These are phyloP conservation scores for Trachythela sp. DNA, from an alignment of 64 coral and sea anemone species.

Conservation along the genomic window DNA sequence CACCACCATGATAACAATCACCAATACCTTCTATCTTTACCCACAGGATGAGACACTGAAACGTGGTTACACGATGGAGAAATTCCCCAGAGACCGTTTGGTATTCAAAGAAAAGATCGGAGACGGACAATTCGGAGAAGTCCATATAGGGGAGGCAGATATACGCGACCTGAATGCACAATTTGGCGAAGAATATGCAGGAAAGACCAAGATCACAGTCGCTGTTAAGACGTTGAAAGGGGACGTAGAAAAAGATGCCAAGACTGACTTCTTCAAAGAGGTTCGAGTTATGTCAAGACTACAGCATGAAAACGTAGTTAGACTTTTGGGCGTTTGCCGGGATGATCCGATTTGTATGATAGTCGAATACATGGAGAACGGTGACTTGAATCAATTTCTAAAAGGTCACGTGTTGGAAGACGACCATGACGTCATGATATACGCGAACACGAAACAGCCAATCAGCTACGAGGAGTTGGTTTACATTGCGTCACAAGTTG, in stretches of 20 bases:
- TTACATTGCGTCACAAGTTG: slow-evolving; percentile 84
- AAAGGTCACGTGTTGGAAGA: slow-evolving; percentile 55
- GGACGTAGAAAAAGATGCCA: slow-evolving; percentile 82
- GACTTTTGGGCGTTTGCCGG: slow-evolving; percentile 69
- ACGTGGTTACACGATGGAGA: slow-evolving; percentile 65
- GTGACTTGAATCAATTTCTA: slow-evolving; percentile 88
- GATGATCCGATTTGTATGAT: slow-evolving; percentile 99
- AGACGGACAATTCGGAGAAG: slow-evolving; percentile 94
- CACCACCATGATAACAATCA: too few relatives aligned
- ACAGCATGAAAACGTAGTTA: slow-evolving; percentile 82
- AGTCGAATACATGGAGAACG: slow-evolving; percentile 93
- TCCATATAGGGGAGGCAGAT: slow-evolving; percentile 68
- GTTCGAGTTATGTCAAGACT: slow-evolving; percentile 91
- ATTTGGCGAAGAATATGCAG: slow-evolving; percentile 45
- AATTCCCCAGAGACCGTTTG: slow-evolving; percentile 69
- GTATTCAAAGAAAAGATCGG: slow-evolving; percentile 88
- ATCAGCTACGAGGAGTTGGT: slow-evolving; percentile 59
- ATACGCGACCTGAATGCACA: slow-evolving; percentile 38
- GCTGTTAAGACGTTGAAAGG: slow-evolving; percentile 81
- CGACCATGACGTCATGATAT: not conserved
- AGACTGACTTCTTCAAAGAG: slow-evolving; percentile 96
- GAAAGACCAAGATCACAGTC: slow-evolving; percentile 36
- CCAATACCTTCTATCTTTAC: too few relatives aligned
- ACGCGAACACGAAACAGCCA: slow-evolving; percentile 32
- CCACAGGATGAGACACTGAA: not conserved